phyloP scores from a whole-genome alignment of 2,888 invertebrate species.

The Drosophila macrothrix region DNA sequence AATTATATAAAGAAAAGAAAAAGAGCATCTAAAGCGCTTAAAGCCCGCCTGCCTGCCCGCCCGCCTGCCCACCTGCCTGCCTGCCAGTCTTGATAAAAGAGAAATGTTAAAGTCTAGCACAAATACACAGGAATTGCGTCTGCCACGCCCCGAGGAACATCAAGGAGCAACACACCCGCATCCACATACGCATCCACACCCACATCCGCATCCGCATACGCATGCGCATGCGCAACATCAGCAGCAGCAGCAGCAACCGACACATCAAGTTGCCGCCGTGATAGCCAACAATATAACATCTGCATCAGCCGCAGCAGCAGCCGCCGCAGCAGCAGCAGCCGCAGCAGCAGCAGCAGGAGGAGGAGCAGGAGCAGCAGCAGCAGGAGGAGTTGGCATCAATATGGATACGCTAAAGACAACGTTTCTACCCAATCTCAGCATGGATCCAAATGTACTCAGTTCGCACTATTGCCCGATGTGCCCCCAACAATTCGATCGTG shows the following conservation, averaged over 20 bases:
- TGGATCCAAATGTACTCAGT: slow-evolving; percentile 79
- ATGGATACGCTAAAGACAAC: slow-evolving; percentile 84
- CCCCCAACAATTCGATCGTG: slow-evolving; percentile 83
- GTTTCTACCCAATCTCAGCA: slow-evolving; percentile 83
- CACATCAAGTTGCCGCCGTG: slow-evolving; percentile 68
- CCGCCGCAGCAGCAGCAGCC: slow-evolving; percentile 12
- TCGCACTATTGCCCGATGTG: slow-evolving; percentile 83
- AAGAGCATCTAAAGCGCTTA: slow-evolving; percentile 25
- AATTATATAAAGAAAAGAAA: slow-evolving; percentile 6
- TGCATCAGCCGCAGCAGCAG: slow-evolving; percentile 29
- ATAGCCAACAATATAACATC: slow-evolving; percentile 61
- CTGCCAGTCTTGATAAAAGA: slow-evolving; percentile 51
- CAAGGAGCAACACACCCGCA: slow-evolving; percentile 41
- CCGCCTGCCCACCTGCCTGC: slow-evolving; percentile 39
- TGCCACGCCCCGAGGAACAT: slow-evolving; percentile 80
- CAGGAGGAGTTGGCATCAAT: slow-evolving; percentile 25
- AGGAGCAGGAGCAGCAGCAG: slow-evolving; percentile 15
- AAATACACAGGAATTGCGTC: slow-evolving; percentile 84
- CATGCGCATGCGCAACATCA: slow-evolving; percentile 54
- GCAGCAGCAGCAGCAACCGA: slow-evolving; percentile 34
- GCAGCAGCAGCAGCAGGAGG: slow-evolving; percentile 17
- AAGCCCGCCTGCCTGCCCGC: slow-evolving; percentile 34
- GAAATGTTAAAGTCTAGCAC: slow-evolving; percentile 84
- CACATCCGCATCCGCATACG: slow-evolving; percentile 45
- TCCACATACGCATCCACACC: slow-evolving; percentile 48